Evolutionary conservation across 2,113 vertebrate genomes (phyloP), one percentile per base, ranked within the genome.

Genomic region (Panthera leo): DNA sequence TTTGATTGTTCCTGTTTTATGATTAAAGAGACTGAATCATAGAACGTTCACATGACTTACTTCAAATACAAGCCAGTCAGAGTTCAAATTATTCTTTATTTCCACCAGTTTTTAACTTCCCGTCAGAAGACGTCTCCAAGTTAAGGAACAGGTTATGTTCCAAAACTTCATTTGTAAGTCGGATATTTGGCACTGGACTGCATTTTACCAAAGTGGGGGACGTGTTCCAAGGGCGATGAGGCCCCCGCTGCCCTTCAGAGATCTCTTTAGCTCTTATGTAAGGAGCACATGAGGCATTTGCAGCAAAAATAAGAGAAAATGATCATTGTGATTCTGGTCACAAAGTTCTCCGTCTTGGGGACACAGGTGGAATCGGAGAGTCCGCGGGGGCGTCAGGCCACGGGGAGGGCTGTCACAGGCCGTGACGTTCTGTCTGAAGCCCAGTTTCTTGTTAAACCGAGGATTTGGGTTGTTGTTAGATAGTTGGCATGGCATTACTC

Each of bases 151-250:
- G 79, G n/a, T 89, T 97, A 34, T 27, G 25, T 94, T 97, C 92
- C 96, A 96, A n/a, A 95, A 95, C 76, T 82, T 79, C 76, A 82
- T 89, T 76, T 85, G 39, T 82, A 80, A 92, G 93, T 87, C 75
- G 92, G 83, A 82, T 86, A 85, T 90, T 94, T 94, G 95, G 96
- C 92, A 90, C 39, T 71, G 68, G 93, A 42, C 48, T 71, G 12
- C 68, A 53, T 80, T 93, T 95, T 84, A 95, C 53, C 94, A 96
- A n/a, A 15, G 55, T 58, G 21, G 13, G 29, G 23, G 12, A 58
- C 55, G 85, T 55, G 15, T 94, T 91, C 36, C 67, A 94, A 97
- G 87, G 65, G 34, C 92, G 82, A 95, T 92, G 55, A 89, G 89
- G 55, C 89, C 48, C 23, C 93, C n/a, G 48, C 92, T 85, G 84